Percentiles rank a stretch among this genome's conserved stretches.
These are phyloP conservation scores for Grammomys dolichurus DNA, from an alignment of 2,113 vertebrate genomes.

Conservation along the genomic window DNA sequence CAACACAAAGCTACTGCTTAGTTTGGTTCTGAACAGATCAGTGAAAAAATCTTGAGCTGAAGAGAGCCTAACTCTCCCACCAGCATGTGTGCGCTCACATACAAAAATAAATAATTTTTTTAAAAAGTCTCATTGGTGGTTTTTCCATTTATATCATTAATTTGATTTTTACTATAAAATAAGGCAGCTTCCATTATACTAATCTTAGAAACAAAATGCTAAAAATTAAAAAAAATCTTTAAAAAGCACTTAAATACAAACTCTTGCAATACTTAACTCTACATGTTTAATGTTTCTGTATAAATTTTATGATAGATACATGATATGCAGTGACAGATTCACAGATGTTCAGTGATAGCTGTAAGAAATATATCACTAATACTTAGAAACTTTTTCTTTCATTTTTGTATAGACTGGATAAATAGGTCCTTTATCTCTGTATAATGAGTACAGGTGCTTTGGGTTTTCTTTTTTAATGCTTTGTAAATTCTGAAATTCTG, in stretches of 20 bases:
- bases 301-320: background rate
- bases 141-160: background rate
- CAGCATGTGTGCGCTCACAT: background rate
- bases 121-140: background rate
- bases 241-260: background rate
- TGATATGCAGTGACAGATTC: background rate
- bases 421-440: background rate
- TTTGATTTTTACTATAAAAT: background rate
- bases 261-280: background rate
- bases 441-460: background rate
- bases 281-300: background rate
- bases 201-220: background rate
- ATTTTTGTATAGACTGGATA: background rate
- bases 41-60: conserved; percentile 66
- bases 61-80: conserved; percentile 47
- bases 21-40: conserved; percentile 79
- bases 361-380: background rate
- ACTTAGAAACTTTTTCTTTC: background rate
- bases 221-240: background rate
- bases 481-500: background rate
- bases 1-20: conserved; percentile 76
- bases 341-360: background rate
- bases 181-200: background rate
- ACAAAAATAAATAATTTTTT: background rate
- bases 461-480: background rate